Percentiles rank a stretch among this genome's conserved stretches.
phyloP scores from a whole-genome alignment of 2,888 invertebrate species.

The Ceramica pisi region DNA sequence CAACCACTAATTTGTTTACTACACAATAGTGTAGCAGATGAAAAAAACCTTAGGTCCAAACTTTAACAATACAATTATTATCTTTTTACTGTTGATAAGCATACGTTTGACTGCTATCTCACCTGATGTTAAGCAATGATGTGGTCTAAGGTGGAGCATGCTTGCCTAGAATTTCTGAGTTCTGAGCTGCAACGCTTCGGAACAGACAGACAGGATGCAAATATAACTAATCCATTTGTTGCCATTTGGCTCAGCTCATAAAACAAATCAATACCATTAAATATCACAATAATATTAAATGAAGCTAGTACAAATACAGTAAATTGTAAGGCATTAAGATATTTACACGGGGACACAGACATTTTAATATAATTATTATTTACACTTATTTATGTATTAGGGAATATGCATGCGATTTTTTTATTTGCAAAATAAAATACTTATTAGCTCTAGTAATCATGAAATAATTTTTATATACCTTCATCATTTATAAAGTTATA shows the following conservation, averaged over 20 bases:
- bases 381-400: constrained; percentile 7
- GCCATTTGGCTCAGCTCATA: neutral
- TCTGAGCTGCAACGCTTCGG: too few relatives aligned
- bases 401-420: too few relatives aligned
- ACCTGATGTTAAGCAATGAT: too few relatives aligned
- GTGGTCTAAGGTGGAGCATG: too few relatives aligned
- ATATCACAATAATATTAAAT: constrained; percentile 10
- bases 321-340: constrained; percentile 24
- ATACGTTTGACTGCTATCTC: too few relatives aligned
- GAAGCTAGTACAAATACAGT: constrained; percentile 50
- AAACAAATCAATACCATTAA: neutral
- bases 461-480: too few relatives aligned
- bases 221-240: neutral
- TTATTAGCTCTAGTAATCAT: too few relatives aligned
- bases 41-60: neutral
- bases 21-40: neutral
- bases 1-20: neutral
- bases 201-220: neutral
- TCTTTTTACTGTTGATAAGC: too few relatives aligned
- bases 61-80: neutral
- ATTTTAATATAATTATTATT: constrained; percentile 14
- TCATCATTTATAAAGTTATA: too few relatives aligned
- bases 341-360: constrained; percentile 12
- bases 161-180: too few relatives aligned
- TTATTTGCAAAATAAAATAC: too few relatives aligned